Conservation (phyloP, 2,113 vertebrate species). For the Periophthalmus modestus region DNA sequence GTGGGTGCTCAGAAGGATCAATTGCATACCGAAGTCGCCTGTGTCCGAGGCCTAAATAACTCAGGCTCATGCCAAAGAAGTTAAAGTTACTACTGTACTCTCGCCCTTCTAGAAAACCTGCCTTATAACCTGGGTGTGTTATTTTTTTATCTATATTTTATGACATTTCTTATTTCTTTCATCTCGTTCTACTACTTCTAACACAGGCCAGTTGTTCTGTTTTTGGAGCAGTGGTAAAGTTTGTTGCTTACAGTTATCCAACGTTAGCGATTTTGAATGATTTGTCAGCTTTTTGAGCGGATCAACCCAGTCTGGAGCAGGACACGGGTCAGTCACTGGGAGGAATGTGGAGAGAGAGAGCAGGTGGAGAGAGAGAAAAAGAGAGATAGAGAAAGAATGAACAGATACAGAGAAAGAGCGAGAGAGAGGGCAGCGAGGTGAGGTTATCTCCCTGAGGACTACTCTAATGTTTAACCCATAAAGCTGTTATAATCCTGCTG, state of each 20-base stretch:
- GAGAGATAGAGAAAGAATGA: background rate
- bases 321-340: conserved; percentile 7
- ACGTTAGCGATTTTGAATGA: conserved; percentile 1
- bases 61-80: too few species aligned
- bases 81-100: too few species aligned
- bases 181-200: background rate
- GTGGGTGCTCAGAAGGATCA: background rate
- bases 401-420: background rate
- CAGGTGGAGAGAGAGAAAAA: background rate
- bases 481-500: background rate
- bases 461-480: conserved; percentile 3
- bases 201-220: background rate
- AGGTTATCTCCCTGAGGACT: conserved; percentile 9
- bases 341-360: conserved; percentile 4
- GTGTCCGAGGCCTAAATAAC: background rate
- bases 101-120: too few species aligned
- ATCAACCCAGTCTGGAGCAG: conserved; percentile 2
- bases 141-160: too few species aligned
- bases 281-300: conserved; percentile 1
- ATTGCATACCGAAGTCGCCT: background rate
- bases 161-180: too few species aligned
- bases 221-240: too few species aligned
- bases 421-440: background rate
- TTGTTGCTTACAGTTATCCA: background rate
- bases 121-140: too few species aligned